A percentile compares a stretch with the other conserved stretches of the same genome.
phyloP scores from a whole-genome alignment of 2,113 vertebrate species.

The Semnopithecus entellus region DNA sequence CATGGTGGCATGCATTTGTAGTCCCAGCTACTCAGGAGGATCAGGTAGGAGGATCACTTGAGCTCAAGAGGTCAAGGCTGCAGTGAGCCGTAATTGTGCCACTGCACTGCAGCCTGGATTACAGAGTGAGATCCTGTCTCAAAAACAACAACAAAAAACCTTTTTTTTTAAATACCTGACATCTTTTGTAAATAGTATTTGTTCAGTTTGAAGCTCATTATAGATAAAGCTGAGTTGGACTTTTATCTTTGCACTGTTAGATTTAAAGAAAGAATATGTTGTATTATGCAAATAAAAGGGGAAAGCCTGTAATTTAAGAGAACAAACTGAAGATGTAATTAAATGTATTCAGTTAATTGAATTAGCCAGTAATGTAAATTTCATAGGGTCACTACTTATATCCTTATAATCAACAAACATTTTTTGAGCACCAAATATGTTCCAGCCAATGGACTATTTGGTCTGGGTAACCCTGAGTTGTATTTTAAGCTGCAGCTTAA shows the following conservation, averaged over 20 bases:
- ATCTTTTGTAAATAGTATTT: slow-evolving; percentile 44
- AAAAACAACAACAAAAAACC: too few species aligned
- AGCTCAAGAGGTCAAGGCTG: too few species aligned
- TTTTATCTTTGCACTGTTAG: slow-evolving; percentile 6
- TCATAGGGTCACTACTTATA: background rate
- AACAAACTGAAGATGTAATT: background rate
- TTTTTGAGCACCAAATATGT: background rate
- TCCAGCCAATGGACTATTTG: slow-evolving; percentile 8
- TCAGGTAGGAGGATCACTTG: too few species aligned
- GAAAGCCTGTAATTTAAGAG: background rate
- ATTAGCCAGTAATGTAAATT: background rate
- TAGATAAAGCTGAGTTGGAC: background rate
- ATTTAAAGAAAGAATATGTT: slow-evolving; percentile 53
- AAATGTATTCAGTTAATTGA: slow-evolving; percentile 29
- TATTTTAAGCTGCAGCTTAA: background rate
- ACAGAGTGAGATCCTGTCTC: too few species aligned
- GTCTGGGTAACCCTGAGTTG: background rate
- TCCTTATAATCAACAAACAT: background rate
- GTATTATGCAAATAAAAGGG: slow-evolving; percentile 23
- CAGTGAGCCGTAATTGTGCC: too few species aligned
- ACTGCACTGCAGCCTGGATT: too few species aligned
- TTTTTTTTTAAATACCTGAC: background rate
- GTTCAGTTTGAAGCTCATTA: slow-evolving; percentile 23
- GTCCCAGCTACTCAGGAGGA: too few species aligned
- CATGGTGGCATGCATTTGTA: too few species aligned